These are phyloP conservation scores for Carposina sasakii DNA, from an alignment of 1,140 invertebrate species.

Conservation along the genomic window DNA sequence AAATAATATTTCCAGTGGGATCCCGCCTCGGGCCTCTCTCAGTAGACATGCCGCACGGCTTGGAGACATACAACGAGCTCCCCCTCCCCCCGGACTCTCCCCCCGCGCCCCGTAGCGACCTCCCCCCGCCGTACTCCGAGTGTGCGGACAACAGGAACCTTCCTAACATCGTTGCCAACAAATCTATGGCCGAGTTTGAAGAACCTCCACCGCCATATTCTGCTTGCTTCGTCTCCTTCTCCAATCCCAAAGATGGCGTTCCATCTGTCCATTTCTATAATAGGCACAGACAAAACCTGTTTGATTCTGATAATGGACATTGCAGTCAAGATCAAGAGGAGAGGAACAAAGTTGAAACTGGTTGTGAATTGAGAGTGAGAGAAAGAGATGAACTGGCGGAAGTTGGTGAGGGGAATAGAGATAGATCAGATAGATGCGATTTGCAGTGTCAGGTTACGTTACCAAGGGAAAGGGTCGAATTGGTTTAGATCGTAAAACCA, in stretches of 20 bases:
- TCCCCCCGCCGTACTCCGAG: constrained; percentile 46
- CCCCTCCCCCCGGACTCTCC: background rate
- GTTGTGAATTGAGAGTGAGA: too few species aligned
- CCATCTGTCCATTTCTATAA: constrained; percentile 34
- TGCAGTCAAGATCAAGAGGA: constrained; percentile 28
- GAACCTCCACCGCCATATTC: constrained; percentile 51
- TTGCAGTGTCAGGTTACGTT: too few species aligned
- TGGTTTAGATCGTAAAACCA: too few species aligned
- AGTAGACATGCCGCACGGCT: too few species aligned
- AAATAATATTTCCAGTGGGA: too few species aligned
- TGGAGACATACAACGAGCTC: too few species aligned
- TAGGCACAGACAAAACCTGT: constrained; percentile 19
- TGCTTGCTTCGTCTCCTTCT: constrained; percentile 41
- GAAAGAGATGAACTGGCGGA: too few species aligned
- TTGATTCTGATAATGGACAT: constrained; percentile 48
- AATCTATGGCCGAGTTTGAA: constrained; percentile 18
- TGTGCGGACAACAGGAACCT: constrained; percentile 16
- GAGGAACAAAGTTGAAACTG: too few species aligned
- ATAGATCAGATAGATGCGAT: too few species aligned
- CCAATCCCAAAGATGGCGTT: constrained; percentile 31
- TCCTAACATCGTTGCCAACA: background rate
- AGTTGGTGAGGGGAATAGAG: too few species aligned
- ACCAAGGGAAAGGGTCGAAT: too few species aligned
- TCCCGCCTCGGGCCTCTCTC: too few species aligned
- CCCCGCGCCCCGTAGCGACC: constrained; percentile 11